Evolutionary conservation across 2,797 vertebrate genomes (phyloP).

Genomic region (Gorsachius magnificus): DNA sequence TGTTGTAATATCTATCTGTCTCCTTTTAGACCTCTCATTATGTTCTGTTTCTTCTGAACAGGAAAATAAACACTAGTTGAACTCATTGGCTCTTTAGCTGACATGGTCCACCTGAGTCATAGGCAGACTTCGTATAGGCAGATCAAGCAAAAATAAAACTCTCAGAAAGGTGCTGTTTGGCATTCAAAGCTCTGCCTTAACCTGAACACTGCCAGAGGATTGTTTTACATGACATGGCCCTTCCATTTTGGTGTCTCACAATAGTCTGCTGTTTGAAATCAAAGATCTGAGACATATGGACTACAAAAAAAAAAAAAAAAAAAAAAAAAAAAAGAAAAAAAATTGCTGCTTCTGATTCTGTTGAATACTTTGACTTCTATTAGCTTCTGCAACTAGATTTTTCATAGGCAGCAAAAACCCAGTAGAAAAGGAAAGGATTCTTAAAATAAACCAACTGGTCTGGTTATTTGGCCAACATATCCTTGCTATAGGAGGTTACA

Average conservation of each 20-base stretch:
- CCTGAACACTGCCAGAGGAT: not conserved
- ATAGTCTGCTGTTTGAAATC: not conserved
- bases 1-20: not conserved
- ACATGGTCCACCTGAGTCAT: not conserved
- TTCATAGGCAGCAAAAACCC: not conserved
- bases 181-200: not conserved
- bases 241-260: not conserved
- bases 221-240: not conserved
- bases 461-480: not conserved
- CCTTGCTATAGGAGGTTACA: not conserved
- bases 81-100: not conserved
- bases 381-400: not conserved
- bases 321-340: not conserved
- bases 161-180: not conserved
- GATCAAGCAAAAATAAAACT: not conserved
- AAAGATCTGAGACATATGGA: not conserved
- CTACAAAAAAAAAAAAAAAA: not conserved
- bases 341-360: not conserved
- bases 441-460: not conserved
- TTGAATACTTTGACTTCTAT: not conserved
- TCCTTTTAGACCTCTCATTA: not conserved
- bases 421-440: not conserved
- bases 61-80: not conserved
- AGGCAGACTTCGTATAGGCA: not conserved
- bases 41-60: not conserved